Evolutionary conservation across 2,797 vertebrate species (phyloP).

Genomic region (Staurois parvus): DNA sequence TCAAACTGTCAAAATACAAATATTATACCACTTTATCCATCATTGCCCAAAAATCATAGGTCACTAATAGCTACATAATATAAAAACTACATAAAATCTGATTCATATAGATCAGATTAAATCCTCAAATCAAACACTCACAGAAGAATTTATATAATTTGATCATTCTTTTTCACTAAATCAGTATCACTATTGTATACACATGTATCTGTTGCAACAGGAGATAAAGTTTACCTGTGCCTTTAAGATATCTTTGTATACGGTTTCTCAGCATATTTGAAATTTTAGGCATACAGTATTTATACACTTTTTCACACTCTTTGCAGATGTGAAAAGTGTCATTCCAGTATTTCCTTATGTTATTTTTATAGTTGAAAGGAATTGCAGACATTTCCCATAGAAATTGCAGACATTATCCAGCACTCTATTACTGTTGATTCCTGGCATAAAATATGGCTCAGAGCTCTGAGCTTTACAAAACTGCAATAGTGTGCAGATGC

Average conservation of each 20-base stretch:
- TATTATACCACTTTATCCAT: too few species aligned
- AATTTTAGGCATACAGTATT: background rate
- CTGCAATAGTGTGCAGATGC: slow-evolving; percentile 56
- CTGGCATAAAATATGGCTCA: slow-evolving; percentile 47
- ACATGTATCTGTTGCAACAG: background rate
- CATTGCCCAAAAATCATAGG: too few species aligned
- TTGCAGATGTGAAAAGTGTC: slow-evolving; percentile 9
- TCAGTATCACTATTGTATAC: too few species aligned
- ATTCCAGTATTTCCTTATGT: slow-evolving; percentile 5
- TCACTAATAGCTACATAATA: too few species aligned
- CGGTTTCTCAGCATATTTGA: background rate
- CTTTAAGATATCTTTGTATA: background rate
- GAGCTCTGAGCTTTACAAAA: slow-evolving; percentile 40
- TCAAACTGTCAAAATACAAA: too few species aligned
- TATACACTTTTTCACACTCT: slow-evolving; percentile 13
- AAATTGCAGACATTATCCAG: slow-evolving; percentile 29
- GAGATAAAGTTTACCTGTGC: background rate
- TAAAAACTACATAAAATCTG: too few species aligned
- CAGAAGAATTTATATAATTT: too few species aligned
- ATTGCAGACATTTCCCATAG: slow-evolving; percentile 10
- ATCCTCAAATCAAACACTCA: too few species aligned
- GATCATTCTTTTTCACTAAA: too few species aligned
- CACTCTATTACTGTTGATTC: slow-evolving; percentile 40
- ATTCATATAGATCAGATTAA: too few species aligned
- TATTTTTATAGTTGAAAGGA: slow-evolving; percentile 9